Percentiles rank a stretch among this genome's conserved stretches.
phyloP scores from a whole-genome alignment of 1,140 invertebrate species.

The Tenebrio molitor region DNA sequence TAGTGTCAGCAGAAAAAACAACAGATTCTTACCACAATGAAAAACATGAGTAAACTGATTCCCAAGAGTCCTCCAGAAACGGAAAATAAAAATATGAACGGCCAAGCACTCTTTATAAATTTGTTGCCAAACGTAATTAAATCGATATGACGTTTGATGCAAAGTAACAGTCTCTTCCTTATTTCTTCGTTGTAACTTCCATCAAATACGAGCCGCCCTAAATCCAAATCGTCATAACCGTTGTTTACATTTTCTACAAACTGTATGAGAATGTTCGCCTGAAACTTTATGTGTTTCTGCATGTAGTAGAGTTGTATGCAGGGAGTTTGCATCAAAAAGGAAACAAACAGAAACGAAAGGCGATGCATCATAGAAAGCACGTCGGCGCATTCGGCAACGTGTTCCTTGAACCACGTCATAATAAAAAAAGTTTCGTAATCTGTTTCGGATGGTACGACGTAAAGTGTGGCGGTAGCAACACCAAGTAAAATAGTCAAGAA shows the following conservation, averaged over 20 bases:
- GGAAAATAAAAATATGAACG: not conserved
- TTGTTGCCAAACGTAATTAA: not conserved
- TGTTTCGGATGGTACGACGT: not conserved
- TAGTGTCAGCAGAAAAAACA: too few species aligned
- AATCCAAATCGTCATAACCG: not conserved
- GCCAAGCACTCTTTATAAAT: not conserved
- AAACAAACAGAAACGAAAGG: not conserved
- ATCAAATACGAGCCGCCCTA: not conserved
- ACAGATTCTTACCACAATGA: too few species aligned
- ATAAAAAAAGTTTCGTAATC: conserved; percentile 2
- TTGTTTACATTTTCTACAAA: not conserved
- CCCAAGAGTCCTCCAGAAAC: too few species aligned
- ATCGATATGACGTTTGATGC: not conserved
- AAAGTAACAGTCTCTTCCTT: not conserved
- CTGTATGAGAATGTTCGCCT: not conserved
- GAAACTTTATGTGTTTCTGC: not conserved
- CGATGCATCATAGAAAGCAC: not conserved
- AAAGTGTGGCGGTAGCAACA: not conserved
- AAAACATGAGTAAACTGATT: too few species aligned
- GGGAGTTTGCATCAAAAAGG: not conserved
- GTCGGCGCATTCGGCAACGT: not conserved
- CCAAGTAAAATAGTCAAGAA: not conserved
- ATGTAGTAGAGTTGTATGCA: not conserved
- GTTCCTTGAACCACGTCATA: not conserved
- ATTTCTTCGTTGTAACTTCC: not conserved